Base-by-base conservation (phyloP, 2,797 vertebrate genomes). In the Borostomias antarcticus region DNA sequence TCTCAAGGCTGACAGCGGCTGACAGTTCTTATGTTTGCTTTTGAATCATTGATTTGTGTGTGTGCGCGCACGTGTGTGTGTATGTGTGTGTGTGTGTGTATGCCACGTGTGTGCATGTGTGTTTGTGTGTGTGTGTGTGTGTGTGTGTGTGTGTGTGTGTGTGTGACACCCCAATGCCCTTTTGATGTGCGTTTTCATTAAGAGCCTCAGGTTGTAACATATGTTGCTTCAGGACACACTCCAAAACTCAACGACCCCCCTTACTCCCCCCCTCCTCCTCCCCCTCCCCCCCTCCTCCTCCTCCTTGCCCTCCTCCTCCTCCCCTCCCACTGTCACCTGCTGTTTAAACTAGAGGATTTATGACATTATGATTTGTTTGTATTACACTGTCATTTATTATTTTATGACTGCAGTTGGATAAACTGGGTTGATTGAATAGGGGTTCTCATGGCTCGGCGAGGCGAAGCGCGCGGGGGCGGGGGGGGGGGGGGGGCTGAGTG, bases 1-100 rank as follows among this genome's bases (percentile, higher is more conserved):
- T 83, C 70, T 71, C 66, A 21, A 45, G 52, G 30, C 58, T 58
- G 57, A 76, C 66, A 69, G 81, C n/a, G 76, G 74, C 72, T 74
- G 73, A 81, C 78, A 74, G 78, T 80, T 76, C 68, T 81, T 77
- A 73, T 86, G 83, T 75, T 84, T 74, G 65, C 43, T 58, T 79
- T 57, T 5, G 51, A 82, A 83, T 79, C 80, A 81, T 77, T 52
- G n/a, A n/a, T n/a, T n/a, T 71, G 70, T 54, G 59, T 69, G 69
- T 69, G 63, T 73, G 54, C 30, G 51, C 66, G 68, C 70, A 62
- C 7, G 17, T 4, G 17, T 9, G 29, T 29, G 58, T 8, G 45
- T 43, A 45, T 54, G 4, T 7, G 29, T 11, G 0, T 62, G 19
- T 65, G 72, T 47, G 59, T 47, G 45, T 30, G 37, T n/a, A n/a